Conservation (phyloP, 2,888 invertebrate species). For the Lycia hirtaria region DNA sequence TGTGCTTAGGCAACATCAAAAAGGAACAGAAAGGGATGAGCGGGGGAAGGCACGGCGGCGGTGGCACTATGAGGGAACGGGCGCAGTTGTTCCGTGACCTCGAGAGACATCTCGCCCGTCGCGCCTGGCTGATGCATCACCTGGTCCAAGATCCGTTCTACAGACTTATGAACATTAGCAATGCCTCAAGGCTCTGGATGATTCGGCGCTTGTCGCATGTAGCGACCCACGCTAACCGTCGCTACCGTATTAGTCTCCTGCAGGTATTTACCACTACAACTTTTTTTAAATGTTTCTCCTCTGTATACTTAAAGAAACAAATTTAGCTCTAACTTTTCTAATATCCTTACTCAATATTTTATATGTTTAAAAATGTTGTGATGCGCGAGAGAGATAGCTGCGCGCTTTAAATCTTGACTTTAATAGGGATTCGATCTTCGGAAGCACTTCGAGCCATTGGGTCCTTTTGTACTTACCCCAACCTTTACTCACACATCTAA, state of each 20-base stretch:
- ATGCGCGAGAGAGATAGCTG: too few species aligned
- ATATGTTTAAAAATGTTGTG: too few species aligned
- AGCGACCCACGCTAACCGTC: not conserved
- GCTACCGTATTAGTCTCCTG: not conserved
- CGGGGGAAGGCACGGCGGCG: not conserved
- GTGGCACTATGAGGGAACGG: not conserved
- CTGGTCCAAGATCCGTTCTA: slow-evolving; percentile 20
- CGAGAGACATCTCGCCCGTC: not conserved
- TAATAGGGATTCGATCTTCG: too few species aligned
- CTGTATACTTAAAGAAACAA: too few species aligned
- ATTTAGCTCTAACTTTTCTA: too few species aligned
- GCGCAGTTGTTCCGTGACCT: slow-evolving; percentile 7
- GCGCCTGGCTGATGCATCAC: slow-evolving; percentile 1
- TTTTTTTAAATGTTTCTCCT: too few species aligned
- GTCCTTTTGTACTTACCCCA: too few species aligned
- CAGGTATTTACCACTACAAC: slow-evolving; percentile 4
- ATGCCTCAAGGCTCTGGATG: slow-evolving; percentile 13
- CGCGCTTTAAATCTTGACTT: too few species aligned
- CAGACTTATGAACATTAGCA: slow-evolving; percentile 5
- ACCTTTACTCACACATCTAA: too few species aligned
- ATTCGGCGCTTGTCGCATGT: slow-evolving; percentile 2
- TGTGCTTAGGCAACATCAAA: not conserved
- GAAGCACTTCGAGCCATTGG: too few species aligned
- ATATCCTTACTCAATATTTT: too few species aligned
- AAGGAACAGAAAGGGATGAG: not conserved